Conservation (phyloP, 2,888 invertebrate genomes). For the Synergus umbraculus region DNA sequence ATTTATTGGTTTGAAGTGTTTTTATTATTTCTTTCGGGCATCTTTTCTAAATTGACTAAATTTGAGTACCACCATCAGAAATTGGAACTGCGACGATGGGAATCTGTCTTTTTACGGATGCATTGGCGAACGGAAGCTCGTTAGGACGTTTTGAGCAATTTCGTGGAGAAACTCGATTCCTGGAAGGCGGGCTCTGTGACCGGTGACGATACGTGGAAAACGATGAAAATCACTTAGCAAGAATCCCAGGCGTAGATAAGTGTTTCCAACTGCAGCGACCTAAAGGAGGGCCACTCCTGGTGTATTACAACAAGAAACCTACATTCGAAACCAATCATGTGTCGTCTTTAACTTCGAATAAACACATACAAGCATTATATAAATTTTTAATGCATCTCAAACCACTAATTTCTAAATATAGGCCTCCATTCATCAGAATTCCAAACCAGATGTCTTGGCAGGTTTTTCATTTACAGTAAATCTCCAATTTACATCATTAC, state of each 20-base stretch:
- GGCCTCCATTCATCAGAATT: background rate
- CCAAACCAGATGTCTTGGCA: background rate
- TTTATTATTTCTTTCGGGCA: no score
- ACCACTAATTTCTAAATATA: background rate
- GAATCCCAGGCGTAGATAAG: conserved; percentile 58
- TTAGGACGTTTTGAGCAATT: conserved; percentile 40
- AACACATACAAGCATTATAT: background rate
- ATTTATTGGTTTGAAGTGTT: no score
- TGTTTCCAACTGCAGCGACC: conserved; percentile 51
- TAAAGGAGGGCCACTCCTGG: background rate
- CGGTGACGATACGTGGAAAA: conserved; percentile 57
- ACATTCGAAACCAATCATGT: conserved; percentile 21
- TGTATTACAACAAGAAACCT: conserved; percentile 13
- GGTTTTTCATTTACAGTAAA: background rate
- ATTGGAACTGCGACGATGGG: background rate
- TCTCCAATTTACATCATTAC: background rate
- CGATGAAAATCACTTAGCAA: conserved; percentile 59
- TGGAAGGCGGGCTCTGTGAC: conserved; percentile 42
- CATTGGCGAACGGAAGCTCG: conserved; percentile 38
- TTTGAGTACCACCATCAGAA: background rate
- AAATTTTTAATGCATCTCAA: background rate
- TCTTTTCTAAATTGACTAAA: no score
- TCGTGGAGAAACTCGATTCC: conserved; percentile 44
- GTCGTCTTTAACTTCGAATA: conserved; percentile 1
- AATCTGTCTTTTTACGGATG: background rate